phyloP scores from a whole-genome alignment of 2,113 vertebrate species.

The Etia nguti region DNA sequence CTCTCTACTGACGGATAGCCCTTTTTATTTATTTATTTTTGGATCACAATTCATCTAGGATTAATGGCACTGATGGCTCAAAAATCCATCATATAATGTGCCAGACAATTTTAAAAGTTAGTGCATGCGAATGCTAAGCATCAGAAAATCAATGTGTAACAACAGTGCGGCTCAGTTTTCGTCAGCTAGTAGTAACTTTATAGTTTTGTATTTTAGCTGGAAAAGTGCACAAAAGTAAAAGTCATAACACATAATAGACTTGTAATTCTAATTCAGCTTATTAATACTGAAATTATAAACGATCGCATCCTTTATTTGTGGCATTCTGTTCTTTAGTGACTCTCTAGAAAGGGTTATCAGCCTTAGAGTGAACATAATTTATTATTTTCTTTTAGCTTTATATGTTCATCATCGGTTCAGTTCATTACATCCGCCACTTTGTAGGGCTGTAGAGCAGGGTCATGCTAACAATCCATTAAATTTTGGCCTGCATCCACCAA shows the following conservation, averaged over 20 bases:
- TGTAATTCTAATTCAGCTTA: background rate
- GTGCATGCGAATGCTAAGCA: background rate
- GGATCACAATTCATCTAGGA: conserved; percentile 29
- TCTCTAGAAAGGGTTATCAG: background rate
- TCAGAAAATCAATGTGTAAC: background rate
- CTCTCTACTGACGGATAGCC: conserved; percentile 14
- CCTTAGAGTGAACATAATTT: background rate
- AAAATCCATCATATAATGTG: background rate
- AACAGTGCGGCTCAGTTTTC: background rate
- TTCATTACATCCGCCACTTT: background rate
- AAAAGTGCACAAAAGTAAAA: background rate
- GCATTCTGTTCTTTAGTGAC: background rate
- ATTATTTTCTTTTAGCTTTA: background rate
- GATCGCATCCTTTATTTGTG: background rate
- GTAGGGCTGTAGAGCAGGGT: background rate
- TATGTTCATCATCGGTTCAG: background rate
- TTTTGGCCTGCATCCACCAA: background rate
- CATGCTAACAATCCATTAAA: background rate
- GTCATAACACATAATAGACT: background rate
- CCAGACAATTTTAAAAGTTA: conserved; percentile 23
- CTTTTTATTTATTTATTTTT: background rate
- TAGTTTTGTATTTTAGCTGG: background rate
- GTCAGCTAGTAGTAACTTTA: background rate
- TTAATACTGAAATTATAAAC: background rate
- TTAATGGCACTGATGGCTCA: conserved; percentile 17